These are phyloP conservation scores for Diorhabda carinulata DNA, from an alignment of 1,140 invertebrate genomes.

Conservation along the genomic window DNA sequence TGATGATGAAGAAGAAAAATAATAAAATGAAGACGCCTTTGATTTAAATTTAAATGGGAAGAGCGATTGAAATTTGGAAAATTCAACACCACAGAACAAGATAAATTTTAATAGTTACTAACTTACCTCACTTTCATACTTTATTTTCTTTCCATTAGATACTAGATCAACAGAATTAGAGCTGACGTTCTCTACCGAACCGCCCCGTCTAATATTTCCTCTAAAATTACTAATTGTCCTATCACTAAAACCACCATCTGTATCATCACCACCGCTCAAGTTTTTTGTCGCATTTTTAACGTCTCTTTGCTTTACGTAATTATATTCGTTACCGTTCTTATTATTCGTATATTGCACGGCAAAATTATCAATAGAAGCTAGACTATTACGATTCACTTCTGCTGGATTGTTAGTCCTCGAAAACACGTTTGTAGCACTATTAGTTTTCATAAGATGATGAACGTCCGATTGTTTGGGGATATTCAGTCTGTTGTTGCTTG, in stretches of 20 bases:
- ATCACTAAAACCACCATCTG: constrained; percentile 19
- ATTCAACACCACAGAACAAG: too few species aligned
- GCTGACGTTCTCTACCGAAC: constrained; percentile 47
- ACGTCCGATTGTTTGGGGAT: constrained; percentile 21
- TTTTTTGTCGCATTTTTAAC: constrained; percentile 1
- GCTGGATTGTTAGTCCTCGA: constrained; percentile 26
- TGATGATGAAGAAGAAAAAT: too few species aligned
- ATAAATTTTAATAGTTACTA: constrained; percentile 6
- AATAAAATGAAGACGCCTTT: too few species aligned
- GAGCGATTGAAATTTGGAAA: too few species aligned
- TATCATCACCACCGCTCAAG: constrained; percentile 17
- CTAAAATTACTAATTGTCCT: constrained; percentile 8
- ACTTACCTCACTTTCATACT: constrained; percentile 45
- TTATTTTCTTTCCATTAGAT: constrained; percentile 42
- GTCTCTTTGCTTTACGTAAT: constrained; percentile 11
- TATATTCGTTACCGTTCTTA: constrained; percentile 15
- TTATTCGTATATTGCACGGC: constrained; percentile 36
- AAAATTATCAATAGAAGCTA: constrained; percentile 32
- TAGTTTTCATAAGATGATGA: constrained; percentile 40
- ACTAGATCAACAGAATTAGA: constrained; percentile 35
- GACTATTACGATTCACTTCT: constrained; percentile 32
- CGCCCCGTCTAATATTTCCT: constrained; percentile 40
- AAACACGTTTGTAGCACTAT: constrained; percentile 45
- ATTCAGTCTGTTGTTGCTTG: constrained; percentile 26
- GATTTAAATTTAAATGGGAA: too few species aligned